phyloP scores from a whole-genome alignment of 2,113 vertebrate species.

The Odocoileus hemionus region DNA sequence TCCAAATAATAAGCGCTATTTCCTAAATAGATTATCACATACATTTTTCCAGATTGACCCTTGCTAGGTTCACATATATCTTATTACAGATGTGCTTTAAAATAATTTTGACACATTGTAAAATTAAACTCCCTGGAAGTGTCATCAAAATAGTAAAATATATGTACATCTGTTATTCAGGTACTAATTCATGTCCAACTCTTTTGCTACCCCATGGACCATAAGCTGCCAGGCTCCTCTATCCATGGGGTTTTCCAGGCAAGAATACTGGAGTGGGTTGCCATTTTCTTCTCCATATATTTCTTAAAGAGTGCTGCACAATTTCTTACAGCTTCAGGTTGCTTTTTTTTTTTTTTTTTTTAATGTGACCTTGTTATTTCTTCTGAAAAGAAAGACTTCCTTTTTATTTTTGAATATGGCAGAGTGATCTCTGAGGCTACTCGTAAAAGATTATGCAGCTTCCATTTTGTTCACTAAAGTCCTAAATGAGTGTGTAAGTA shows the following conservation, averaged over 20 bases:
- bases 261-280: no score
- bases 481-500: background rate
- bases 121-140: background rate
- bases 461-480: background rate
- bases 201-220: no score
- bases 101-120: background rate
- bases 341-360: background rate
- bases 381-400: background rate
- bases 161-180: background rate
- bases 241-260: no score
- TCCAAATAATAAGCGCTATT: background rate
- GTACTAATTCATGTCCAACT: no score
- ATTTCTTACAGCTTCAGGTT: background rate
- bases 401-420: accelerated
- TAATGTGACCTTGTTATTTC: background rate
- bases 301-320: background rate
- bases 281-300: no score
- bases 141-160: background rate
- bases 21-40: background rate
- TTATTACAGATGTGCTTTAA: background rate
- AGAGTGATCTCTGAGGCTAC: background rate
- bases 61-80: background rate
- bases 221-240: no score
- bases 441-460: accelerated
- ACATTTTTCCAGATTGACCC: background rate